Evolutionary conservation across 1,140 invertebrate species (phyloP).

Genomic region (Drosophila baimaii): DNA sequence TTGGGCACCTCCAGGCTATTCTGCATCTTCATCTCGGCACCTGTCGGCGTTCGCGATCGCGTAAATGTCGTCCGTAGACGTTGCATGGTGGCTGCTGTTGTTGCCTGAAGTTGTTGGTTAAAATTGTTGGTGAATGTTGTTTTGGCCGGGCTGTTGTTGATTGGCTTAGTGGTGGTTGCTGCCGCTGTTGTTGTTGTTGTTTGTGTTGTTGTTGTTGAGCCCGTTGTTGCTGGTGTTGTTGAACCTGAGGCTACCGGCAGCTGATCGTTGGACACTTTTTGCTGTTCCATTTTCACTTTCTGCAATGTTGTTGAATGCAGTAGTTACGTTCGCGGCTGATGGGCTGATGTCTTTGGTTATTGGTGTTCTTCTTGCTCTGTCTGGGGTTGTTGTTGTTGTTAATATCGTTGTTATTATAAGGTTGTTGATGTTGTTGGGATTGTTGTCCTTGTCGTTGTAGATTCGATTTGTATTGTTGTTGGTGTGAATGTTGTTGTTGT

Average conservation of each 20-base stretch:
- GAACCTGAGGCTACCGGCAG: slow-evolving; percentile 17
- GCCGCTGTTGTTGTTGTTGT: slow-evolving; percentile 3
- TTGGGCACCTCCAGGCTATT: slow-evolving; percentile 94
- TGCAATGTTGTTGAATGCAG: slow-evolving; percentile 11
- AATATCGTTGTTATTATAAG: slow-evolving; percentile 32
- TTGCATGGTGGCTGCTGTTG: slow-evolving; percentile 86
- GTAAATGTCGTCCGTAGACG: slow-evolving; percentile 93
- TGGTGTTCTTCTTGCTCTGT: slow-evolving; percentile 8
- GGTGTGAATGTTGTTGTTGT: slow-evolving; percentile 7
- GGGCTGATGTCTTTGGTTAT: background rate
- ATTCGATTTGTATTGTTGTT: slow-evolving; percentile 5
- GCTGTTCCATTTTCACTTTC: slow-evolving; percentile 18
- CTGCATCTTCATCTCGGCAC: slow-evolving; percentile 94
- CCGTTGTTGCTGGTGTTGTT: background rate
- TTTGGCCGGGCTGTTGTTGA: slow-evolving; percentile 9
- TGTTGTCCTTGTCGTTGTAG: slow-evolving; percentile 19
- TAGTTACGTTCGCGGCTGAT: background rate
- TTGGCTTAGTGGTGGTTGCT: slow-evolving; percentile 12
- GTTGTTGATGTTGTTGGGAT: slow-evolving; percentile 7
- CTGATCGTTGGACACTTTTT: slow-evolving; percentile 44
- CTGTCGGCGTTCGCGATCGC: slow-evolving; percentile 92
- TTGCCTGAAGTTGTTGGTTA: slow-evolving; percentile 27
- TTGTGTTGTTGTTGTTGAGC: slow-evolving; percentile 2
- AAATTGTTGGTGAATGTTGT: slow-evolving; percentile 23
- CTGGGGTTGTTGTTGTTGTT: slow-evolving; percentile 5